phyloP scores from a whole-genome alignment of 2,797 vertebrate genomes.

The Rachycentron canadum region DNA sequence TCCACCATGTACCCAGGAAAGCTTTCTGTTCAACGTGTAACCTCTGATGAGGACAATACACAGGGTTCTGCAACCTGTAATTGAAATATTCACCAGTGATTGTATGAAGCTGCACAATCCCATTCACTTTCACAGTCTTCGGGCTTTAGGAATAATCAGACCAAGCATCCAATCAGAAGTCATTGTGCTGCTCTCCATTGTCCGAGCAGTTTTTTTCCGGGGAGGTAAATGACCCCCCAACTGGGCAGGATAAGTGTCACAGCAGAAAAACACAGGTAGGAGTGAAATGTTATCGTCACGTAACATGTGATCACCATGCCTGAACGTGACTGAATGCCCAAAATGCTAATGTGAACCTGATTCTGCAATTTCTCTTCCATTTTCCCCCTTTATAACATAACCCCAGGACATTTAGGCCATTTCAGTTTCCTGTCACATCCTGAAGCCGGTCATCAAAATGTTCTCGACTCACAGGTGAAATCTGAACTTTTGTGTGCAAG shows the following conservation, averaged over 20 bases:
- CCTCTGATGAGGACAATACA: conserved; percentile 34
- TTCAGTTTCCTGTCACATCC: conserved; percentile 12
- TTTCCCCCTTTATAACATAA: conserved; percentile 15
- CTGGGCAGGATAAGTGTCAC: conserved; percentile 29
- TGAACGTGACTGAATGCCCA: neutral
- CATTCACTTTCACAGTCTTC: conserved; percentile 58
- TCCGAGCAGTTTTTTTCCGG: conserved; percentile 30
- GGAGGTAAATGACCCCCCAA: conserved; percentile 52
- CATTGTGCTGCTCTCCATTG: conserved; percentile 65
- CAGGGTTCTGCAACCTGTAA: conserved; percentile 43
- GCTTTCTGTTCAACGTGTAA: conserved; percentile 18
- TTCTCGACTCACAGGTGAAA: conserved; percentile 17
- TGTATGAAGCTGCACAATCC: conserved; percentile 29
- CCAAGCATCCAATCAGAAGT: conserved; percentile 63
- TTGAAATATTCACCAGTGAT: conserved; percentile 58
- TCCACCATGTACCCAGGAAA: neutral
- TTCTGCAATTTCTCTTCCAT: conserved; percentile 40
- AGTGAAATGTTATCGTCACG: conserved; percentile 11
- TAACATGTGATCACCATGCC: neutral
- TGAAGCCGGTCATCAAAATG: conserved; percentile 12
- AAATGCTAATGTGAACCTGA: conserved; percentile 48
- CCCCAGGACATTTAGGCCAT: neutral
- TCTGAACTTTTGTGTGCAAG: conserved; percentile 27
- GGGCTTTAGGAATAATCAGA: conserved; percentile 63
- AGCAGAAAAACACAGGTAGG: conserved; percentile 36